Conservation (phyloP, 2,888 invertebrate species). For the Apotomis betuletana region DNA sequence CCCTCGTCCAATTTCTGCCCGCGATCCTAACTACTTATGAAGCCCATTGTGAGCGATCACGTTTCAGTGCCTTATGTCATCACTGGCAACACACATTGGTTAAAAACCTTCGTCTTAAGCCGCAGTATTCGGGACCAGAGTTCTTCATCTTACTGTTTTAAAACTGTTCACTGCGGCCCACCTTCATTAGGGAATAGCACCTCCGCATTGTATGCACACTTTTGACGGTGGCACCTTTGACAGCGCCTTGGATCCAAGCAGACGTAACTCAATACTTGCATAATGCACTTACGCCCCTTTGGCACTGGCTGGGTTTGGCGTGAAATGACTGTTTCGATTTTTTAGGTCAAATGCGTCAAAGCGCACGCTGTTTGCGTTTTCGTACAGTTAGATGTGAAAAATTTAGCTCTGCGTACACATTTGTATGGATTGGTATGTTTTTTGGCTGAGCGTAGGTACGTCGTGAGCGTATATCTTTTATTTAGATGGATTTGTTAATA, state of each 20-base stretch:
- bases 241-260: slow-evolving; percentile 2
- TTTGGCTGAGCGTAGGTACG: too few relatives aligned
- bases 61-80: too few relatives aligned
- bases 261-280: slow-evolving; percentile 4
- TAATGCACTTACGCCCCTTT: slow-evolving; percentile 1
- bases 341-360: slow-evolving; percentile 37
- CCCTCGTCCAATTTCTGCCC: too few relatives aligned
- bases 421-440: too few relatives aligned
- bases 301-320: not conserved
- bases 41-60: too few relatives aligned
- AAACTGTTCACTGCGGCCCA: not conserved
- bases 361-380: not conserved
- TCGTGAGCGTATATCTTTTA: too few relatives aligned
- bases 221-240: slow-evolving; percentile 37
- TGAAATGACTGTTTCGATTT: slow-evolving; percentile 29
- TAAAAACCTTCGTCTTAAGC: too few relatives aligned
- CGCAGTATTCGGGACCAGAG: too few relatives aligned
- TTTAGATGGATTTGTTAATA: too few relatives aligned
- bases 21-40: too few relatives aligned
- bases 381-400: not conserved
- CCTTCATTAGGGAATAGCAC: slow-evolving; percentile 41
- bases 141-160: slow-evolving; percentile 29
- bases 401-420: too few relatives aligned
- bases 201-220: slow-evolving; percentile 37
- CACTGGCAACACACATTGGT: too few relatives aligned